Conservation (phyloP, 2,797 vertebrate species). For the Lagocephalus sceleratus region DNA sequence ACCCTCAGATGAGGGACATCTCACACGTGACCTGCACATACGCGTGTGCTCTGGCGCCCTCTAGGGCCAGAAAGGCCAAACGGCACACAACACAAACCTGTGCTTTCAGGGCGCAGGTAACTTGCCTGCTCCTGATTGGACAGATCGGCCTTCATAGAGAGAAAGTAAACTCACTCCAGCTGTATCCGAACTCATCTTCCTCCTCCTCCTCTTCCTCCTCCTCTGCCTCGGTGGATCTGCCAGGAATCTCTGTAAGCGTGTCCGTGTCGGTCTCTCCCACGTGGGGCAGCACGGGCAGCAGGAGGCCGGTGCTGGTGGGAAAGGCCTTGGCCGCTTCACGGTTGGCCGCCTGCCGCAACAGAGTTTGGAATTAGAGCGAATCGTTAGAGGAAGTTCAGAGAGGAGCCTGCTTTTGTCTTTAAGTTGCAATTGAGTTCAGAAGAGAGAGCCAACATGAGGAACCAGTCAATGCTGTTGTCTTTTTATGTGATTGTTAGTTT, state of each 20-base stretch:
- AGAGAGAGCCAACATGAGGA: too few relatives aligned
- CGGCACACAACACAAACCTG: conserved; percentile 7
- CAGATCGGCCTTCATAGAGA: background rate
- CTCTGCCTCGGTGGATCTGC: conserved; percentile 45
- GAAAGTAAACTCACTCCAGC: conserved; percentile 86
- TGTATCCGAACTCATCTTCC: conserved; percentile 92
- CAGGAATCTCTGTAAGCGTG: conserved; percentile 68
- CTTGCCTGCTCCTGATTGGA: background rate
- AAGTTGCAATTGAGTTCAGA: conserved; percentile 6
- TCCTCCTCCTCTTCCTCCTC: conserved; percentile 52
- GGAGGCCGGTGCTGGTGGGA: conserved; percentile 57
- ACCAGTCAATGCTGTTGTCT: too few relatives aligned
- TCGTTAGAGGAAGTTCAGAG: conserved; percentile 38
- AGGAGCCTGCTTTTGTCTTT: conserved; percentile 17
- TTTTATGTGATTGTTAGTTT: conserved; percentile 20
- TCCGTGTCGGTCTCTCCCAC: conserved; percentile 79
- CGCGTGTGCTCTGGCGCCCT: conserved; percentile 45
- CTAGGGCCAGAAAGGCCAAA: conserved; percentile 48
- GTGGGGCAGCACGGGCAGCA: conserved; percentile 76
- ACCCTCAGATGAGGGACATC: conserved; percentile 26
- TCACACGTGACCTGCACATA: background rate
- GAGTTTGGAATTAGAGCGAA: conserved; percentile 32
- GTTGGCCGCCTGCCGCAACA: conserved; percentile 72
- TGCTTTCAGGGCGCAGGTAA: too few relatives aligned
- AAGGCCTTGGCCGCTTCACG: conserved; percentile 79